Percentiles rank a stretch among this genome's conserved stretches.
These are phyloP conservation scores for Lithophane semibrunnea DNA, from an alignment of 2,888 invertebrate genomes.

Conservation along the genomic window DNA sequence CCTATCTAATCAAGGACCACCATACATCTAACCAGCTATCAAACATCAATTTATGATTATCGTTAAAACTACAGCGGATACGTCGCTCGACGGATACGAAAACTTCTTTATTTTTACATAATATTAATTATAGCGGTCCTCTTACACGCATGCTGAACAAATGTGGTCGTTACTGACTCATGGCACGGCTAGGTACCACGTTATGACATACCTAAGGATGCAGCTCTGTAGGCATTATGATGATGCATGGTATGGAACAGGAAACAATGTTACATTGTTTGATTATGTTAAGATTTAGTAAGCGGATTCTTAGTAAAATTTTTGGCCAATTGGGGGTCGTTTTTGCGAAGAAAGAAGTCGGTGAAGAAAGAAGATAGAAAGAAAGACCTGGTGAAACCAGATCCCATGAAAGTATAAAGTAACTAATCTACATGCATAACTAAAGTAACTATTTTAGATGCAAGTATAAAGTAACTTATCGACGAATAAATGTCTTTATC, in stretches of 20 bases:
- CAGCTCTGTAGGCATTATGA: constrained; percentile 28
- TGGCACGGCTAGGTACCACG: constrained; percentile 25
- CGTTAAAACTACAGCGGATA: constrained; percentile 59
- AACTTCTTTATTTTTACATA: constrained; percentile 60
- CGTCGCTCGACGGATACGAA: constrained; percentile 62
- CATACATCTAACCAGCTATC: constrained; percentile 22
- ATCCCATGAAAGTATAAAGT: too few species aligned
- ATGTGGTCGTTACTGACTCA: constrained; percentile 62
- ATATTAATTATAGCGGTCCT: constrained; percentile 65
- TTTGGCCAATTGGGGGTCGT: too few species aligned
- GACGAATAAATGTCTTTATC: too few species aligned
- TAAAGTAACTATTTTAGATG: too few species aligned
- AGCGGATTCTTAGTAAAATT: neutral
- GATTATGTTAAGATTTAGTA: neutral
- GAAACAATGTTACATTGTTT: neutral
- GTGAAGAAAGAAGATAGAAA: too few species aligned
- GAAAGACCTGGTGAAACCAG: too few species aligned
- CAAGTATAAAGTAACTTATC: too few species aligned
- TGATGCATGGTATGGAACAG: neutral
- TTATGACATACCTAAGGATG: constrained; percentile 36
- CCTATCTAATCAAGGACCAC: neutral
- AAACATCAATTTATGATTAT: constrained; percentile 46
- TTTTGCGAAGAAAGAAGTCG: too few species aligned
- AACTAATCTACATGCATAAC: too few species aligned
- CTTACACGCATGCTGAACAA: constrained; percentile 59